A percentile compares a stretch with the other conserved stretches of the same genome.
Conservation (phyloP, 2,888 invertebrate species). For the Mythimna loreyi region DNA sequence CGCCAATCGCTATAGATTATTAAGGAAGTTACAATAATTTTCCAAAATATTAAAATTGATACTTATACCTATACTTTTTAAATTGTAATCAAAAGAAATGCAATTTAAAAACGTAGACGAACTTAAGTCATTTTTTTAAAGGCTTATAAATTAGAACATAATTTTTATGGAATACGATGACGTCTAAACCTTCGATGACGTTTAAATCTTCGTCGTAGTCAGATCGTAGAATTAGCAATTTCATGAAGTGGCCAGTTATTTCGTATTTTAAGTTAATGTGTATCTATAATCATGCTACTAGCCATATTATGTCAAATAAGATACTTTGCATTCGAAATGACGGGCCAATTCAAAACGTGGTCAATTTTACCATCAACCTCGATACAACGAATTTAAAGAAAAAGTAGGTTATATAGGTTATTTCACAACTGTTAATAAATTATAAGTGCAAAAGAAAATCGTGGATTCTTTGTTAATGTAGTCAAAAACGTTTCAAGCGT, state of each 20-base stretch:
- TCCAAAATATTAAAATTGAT: background rate
- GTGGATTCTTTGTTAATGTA: slow-evolving; percentile 8
- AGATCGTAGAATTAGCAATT: background rate
- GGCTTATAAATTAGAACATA: background rate
- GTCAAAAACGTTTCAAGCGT: slow-evolving; percentile 12
- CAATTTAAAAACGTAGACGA: background rate
- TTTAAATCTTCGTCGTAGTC: background rate
- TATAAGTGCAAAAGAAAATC: slow-evolving; percentile 4
- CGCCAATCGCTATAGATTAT: background rate
- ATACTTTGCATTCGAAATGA: too few relatives aligned
- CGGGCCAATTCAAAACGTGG: background rate
- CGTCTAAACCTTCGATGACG: too few relatives aligned
- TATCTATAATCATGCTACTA: too few relatives aligned
- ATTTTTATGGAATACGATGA: too few relatives aligned
- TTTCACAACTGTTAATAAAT: background rate
- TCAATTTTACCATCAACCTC: background rate
- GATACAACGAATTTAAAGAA: slow-evolving; percentile 1
- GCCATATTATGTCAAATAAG: too few relatives aligned
- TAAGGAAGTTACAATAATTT: background rate
- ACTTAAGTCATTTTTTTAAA: background rate
- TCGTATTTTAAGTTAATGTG: too few relatives aligned
- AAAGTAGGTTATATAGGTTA: background rate
- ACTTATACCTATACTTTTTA: background rate
- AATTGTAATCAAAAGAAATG: background rate
- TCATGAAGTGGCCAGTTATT: too few relatives aligned